Evolutionary conservation across 2,797 vertebrate species (phyloP).

Genomic region (Limosa lapponica): DNA sequence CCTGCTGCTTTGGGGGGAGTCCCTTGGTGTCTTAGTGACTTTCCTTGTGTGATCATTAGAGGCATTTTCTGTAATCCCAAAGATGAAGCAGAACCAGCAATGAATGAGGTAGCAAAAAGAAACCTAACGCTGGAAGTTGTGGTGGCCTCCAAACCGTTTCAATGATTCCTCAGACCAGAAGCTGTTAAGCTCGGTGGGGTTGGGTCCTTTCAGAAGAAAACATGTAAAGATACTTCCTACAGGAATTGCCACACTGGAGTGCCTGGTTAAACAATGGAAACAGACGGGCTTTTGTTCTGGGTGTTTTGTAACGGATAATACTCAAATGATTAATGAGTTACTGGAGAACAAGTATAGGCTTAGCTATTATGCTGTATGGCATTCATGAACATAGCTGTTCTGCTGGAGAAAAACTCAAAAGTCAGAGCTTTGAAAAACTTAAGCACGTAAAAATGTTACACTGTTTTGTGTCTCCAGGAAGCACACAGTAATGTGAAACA

Average conservation of each 20-base stretch:
- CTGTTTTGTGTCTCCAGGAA: slow-evolving; percentile 51
- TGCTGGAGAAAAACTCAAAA: slow-evolving; percentile 54
- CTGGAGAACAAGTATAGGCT: slow-evolving; percentile 49
- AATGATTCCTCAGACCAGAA: neutral
- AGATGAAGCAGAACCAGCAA: neutral
- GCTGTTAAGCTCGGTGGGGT: neutral
- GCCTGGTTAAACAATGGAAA: slow-evolving; percentile 56
- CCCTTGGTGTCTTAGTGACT: neutral
- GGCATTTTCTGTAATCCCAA: neutral
- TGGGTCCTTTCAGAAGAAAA: neutral
- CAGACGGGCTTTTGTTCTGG: slow-evolving; percentile 26
- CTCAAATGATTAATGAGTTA: slow-evolving; percentile 71
- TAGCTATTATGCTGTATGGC: slow-evolving; percentile 54
- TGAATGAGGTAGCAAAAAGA: neutral
- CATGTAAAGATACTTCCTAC: neutral
- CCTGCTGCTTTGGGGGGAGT: neutral
- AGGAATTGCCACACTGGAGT: neutral
- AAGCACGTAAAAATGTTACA: slow-evolving; percentile 60
- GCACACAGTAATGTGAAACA: slow-evolving; percentile 57
- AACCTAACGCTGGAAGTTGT: neutral
- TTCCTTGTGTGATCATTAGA: neutral
- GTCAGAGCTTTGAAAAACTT: slow-evolving; percentile 62
- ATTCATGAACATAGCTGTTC: slow-evolving; percentile 60
- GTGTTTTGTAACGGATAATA: slow-evolving; percentile 43
- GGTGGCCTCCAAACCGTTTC: neutral